A percentile compares a stretch with the other conserved stretches of the same genome.
Evolutionary conservation across 2,888 invertebrate species (phyloP).

Genomic region (Leucophora obtusa): DNA sequence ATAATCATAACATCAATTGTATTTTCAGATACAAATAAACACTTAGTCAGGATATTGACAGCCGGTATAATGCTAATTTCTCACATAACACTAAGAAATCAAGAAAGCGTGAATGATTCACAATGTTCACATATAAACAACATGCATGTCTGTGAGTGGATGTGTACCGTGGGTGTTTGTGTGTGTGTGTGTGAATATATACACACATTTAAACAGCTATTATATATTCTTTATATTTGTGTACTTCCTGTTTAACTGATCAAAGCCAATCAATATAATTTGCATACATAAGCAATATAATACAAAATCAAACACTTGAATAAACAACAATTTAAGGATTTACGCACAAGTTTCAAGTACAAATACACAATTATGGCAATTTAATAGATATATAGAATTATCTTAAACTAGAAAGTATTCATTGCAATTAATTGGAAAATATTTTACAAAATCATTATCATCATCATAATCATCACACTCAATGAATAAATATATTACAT

Average conservation of each 20-base stretch:
- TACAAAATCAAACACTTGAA: slow-evolving; percentile 66
- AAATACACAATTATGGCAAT: not conserved
- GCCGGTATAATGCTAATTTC: slow-evolving; percentile 52
- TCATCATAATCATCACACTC: not conserved
- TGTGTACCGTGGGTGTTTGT: not conserved
- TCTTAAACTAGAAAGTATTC: not conserved
- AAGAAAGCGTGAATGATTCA: slow-evolving; percentile 10
- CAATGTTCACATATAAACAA: not conserved
- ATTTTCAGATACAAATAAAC: slow-evolving; percentile 21
- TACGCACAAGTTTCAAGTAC: not conserved
- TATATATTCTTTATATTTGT: not conserved
- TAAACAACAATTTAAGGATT: slow-evolving; percentile 26
- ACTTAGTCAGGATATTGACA: slow-evolving; percentile 42
- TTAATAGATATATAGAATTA: not conserved
- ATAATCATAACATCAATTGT: slow-evolving; percentile 27
- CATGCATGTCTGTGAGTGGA: not conserved
- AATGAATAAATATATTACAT: not conserved
- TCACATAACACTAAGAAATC: slow-evolving; percentile 8
- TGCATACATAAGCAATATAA: slow-evolving; percentile 70
- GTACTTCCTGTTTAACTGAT: slow-evolving; percentile 66
- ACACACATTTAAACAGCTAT: not conserved
- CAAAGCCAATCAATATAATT: slow-evolving; percentile 73
- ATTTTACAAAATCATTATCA: not conserved
- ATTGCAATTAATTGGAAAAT: not conserved
- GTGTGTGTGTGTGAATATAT: not conserved